Conservation (phyloP, 30 jellyfish, hydroid and myxozoan genomes). For the Pelagia noctiluca region DNA sequence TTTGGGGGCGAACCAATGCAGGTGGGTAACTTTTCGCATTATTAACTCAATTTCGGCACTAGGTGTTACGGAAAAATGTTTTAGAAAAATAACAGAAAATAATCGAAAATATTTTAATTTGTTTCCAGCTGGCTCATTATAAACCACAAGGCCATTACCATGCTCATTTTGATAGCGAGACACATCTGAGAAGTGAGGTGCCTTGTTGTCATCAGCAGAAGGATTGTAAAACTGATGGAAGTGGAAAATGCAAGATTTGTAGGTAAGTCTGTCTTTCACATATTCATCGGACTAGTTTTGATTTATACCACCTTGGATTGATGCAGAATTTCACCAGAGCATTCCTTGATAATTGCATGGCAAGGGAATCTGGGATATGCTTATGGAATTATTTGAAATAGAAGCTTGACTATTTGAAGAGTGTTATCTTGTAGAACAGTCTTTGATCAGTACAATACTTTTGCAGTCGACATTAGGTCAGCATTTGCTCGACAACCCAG, state of each 20-base stretch:
- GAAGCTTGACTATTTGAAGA: too few relatives aligned
- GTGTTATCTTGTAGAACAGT: too few relatives aligned
- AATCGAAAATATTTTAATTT: background rate
- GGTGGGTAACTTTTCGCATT: background rate
- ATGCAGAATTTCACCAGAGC: background rate
- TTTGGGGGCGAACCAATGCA: constrained; percentile 26
- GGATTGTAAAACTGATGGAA: constrained; percentile 64
- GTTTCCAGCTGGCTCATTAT: constrained; percentile 66
- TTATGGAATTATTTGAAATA: too few relatives aligned
- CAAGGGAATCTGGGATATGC: too few relatives aligned
- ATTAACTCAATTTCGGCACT: too few relatives aligned
- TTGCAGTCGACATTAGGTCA: too few relatives aligned
- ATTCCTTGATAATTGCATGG: too few relatives aligned
- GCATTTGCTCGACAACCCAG: too few relatives aligned
- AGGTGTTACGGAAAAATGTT: too few relatives aligned
- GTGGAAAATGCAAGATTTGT: constrained; percentile 93
- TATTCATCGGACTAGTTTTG: background rate
- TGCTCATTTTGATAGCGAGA: constrained; percentile 98
- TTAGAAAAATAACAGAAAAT: background rate
- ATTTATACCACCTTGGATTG: background rate
- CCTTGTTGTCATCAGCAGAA: constrained; percentile 95
- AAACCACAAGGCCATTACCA: constrained; percentile 92
- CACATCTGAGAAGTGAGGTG: constrained; percentile 66
- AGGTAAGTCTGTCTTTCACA: constrained; percentile 61
- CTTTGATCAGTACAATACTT: too few relatives aligned